Base-by-base conservation (phyloP, 2,888 invertebrate genomes). In the Epinotia ramella region DNA sequence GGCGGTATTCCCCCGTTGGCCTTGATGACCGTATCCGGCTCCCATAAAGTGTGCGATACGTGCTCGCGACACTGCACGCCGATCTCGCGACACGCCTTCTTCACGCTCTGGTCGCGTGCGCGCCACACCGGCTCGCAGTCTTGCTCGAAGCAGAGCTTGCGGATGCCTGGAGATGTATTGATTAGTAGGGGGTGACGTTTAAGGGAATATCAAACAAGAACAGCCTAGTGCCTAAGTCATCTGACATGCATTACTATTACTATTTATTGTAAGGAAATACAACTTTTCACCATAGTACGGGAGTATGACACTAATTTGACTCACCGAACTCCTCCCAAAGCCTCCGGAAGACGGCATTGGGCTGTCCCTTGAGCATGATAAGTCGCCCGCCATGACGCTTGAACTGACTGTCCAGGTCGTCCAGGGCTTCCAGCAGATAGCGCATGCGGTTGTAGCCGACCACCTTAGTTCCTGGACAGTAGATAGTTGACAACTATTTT, bases 51-150 rank as follows among this genome's bases (percentile, higher is more conserved):
- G 80, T 97, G 97, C 0, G 96, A 96, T 3, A 96, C 95, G 81
- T 95, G 94, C 83, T 97, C 97, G 57, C 90, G 86, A 68, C 95
- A 95, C 65, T 90, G 83, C 3, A 97, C 95, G 28, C 94, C 95
- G 59, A 93, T 86, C 77, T 95, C 94, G 0, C 86, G 84, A 81
- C 97, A 96, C 20, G 95, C 85, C 0, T 79, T 76, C 80, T 95
- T 95, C 0, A 96, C 95, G 5, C 88, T 83, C 24, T 95, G 92
- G 85, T 97, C 97, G 1, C 97, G 92, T 0, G 89, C 87, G 12
- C 93, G 94, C 96, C 96, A 97, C 66, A 96, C 95, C 0, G 97
- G 96, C 87, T 97, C 97, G 82, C 96, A 96, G 82, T 97, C 97
- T 87, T 96, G 95, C 83, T 96, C 96, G 84, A 95, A 96, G 81